phyloP scores from a whole-genome alignment of 2,888 invertebrate genomes.

The Lasioglossum malachurum region DNA sequence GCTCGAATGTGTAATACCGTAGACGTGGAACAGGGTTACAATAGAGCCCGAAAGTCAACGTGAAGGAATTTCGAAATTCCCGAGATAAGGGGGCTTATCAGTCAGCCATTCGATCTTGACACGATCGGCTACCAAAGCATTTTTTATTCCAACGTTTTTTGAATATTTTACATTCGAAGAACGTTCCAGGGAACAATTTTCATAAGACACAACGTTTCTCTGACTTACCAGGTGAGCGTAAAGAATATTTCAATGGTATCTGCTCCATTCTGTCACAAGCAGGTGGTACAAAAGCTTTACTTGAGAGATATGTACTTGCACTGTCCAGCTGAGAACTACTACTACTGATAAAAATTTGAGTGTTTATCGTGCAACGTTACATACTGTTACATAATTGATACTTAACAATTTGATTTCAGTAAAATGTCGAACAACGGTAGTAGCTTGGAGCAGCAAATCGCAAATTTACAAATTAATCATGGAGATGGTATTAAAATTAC shows the following conservation, averaged over 20 bases:
- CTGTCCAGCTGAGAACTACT: conserved; percentile 43
- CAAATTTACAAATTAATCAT: conserved; percentile 88
- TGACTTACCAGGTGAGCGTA: conserved; percentile 55
- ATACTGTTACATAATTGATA: background rate
- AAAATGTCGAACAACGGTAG: conserved; percentile 86
- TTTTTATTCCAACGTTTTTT: background rate
- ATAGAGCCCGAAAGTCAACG: conserved; percentile 46
- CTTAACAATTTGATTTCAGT: conserved; percentile 37
- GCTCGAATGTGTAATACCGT: conserved; percentile 11
- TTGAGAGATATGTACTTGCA: conserved; percentile 11
- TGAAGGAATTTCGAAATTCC: conserved; percentile 53
- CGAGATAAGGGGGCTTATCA: conserved; percentile 62
- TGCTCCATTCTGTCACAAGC: conserved; percentile 41
- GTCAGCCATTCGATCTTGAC: conserved; percentile 51
- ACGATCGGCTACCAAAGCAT: conserved; percentile 2
- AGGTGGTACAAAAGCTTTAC: conserved; percentile 27
- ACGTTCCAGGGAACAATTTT: background rate
- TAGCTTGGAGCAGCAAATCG: conserved; percentile 90
- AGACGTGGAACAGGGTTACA: conserved; percentile 10
- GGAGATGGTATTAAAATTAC: conserved; percentile 81
- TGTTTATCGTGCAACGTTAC: background rate
- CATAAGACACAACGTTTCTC: background rate
- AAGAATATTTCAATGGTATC: conserved; percentile 35
- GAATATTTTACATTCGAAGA: background rate
- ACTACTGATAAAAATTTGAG: conserved; percentile 23